These are phyloP conservation scores for Plutomurus gul DNA, from an alignment of 1,140 invertebrate species.

Conservation along the genomic window DNA sequence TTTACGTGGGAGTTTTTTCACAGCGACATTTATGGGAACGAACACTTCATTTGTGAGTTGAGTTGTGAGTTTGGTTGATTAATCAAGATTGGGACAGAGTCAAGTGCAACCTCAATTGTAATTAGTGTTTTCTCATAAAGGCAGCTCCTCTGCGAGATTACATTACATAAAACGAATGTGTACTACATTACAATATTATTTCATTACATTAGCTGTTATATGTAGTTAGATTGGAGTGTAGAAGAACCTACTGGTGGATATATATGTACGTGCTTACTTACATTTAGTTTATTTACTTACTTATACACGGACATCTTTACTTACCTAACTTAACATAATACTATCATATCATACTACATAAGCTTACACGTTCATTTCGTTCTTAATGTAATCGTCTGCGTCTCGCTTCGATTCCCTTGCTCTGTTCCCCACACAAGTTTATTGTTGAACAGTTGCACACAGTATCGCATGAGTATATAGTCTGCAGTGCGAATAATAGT, in stretches of 20 bases:
- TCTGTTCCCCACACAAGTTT: no score
- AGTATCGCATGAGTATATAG: neutral
- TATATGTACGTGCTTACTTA: neutral
- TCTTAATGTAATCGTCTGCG: neutral
- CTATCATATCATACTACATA: no score
- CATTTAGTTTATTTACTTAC: neutral
- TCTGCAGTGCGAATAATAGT: neutral
- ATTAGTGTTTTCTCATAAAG: constrained; percentile 27
- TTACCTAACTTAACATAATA: constrained; percentile 14
- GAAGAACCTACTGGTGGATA: no score
- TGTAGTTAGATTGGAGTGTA: no score
- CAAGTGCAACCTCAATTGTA: constrained; percentile 28
- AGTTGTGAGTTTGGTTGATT: constrained; percentile 26
- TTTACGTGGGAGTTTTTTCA: constrained; percentile 29
- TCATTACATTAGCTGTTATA: constrained; percentile 21
- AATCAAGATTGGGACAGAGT: constrained; percentile 28
- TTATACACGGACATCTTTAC: neutral
- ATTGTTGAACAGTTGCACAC: neutral
- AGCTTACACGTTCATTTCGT: neutral
- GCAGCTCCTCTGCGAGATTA: neutral
- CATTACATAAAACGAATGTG: constrained; percentile 4
- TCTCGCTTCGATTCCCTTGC: neutral
- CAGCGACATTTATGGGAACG: constrained; percentile 22
- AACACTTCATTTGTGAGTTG: constrained; percentile 27
- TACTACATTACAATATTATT: constrained; percentile 16